These are phyloP conservation scores for Aurelia coerulea DNA, from an alignment of 30 jellyfish, hydroid and myxozoan genomes.

Conservation along the genomic window DNA sequence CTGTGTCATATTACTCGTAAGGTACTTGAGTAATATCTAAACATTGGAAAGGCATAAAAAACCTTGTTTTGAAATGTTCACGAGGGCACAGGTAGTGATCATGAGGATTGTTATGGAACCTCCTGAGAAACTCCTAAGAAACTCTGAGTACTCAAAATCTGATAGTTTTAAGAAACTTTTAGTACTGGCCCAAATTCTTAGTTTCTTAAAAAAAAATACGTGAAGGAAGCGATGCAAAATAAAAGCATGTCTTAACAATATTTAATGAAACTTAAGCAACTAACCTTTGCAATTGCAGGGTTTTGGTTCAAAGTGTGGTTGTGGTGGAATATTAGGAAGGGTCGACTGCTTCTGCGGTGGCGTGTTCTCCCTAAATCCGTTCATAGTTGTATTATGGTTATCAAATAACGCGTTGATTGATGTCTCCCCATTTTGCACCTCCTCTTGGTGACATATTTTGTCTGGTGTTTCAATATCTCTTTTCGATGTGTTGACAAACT, in stretches of 20 bases:
- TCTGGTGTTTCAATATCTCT: not conserved
- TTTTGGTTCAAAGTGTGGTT: slow-evolving; percentile 22
- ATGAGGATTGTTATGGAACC: no score
- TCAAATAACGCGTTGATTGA: not conserved
- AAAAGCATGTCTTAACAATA: not conserved
- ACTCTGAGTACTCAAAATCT: no score
- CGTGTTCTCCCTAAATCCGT: not conserved
- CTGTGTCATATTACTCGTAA: no score
- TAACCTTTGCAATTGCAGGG: slow-evolving; percentile 36
- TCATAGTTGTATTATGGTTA: not conserved
- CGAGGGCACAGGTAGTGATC: no score
- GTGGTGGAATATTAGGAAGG: slow-evolving; percentile 2
- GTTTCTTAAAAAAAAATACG: no score
- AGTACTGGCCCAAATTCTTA: no score
- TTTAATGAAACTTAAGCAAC: not conserved
- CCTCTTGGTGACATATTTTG: not conserved
- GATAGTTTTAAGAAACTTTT: no score
- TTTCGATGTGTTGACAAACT: not conserved
- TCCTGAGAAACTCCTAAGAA: no score
- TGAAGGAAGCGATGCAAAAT: not conserved
- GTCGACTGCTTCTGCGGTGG: not conserved
- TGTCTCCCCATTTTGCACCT: not conserved
- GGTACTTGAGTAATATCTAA: no score
- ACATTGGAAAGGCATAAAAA: no score
- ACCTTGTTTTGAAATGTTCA: no score